Conservation (phyloP, 2,888 invertebrate genomes). For the Luffia ferchaultella region DNA sequence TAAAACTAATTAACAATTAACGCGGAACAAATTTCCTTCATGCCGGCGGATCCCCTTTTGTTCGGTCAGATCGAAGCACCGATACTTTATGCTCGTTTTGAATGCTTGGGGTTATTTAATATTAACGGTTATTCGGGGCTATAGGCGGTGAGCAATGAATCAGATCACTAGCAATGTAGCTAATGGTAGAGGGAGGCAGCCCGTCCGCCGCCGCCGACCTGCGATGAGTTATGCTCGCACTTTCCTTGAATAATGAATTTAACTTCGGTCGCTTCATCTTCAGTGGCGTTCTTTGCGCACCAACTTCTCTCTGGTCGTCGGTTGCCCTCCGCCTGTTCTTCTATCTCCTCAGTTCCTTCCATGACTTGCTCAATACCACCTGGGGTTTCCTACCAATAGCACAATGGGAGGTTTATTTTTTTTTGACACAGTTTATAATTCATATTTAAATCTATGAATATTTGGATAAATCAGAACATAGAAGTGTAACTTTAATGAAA, state of each 20-base stretch:
- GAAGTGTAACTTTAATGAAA: too few relatives aligned
- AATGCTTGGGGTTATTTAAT: neutral
- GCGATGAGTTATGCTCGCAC: constrained; percentile 33
- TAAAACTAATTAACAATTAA: too few relatives aligned
- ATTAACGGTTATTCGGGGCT: neutral
- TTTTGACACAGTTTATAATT: too few relatives aligned
- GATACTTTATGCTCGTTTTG: neutral
- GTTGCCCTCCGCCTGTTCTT: neutral
- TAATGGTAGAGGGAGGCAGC: neutral
- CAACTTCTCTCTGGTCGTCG: neutral
- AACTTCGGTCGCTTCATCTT: constrained; percentile 7
- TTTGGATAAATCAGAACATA: too few relatives aligned
- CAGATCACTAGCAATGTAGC: neutral
- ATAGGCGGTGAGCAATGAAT: neutral
- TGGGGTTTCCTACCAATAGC: too few relatives aligned
- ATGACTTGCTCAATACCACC: too few relatives aligned
- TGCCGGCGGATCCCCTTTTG: too few relatives aligned
- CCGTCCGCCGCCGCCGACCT: constrained; percentile 9
- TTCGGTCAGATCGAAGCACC: neutral
- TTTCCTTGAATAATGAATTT: constrained; percentile 37
- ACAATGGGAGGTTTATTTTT: too few relatives aligned
- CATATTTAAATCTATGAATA: too few relatives aligned
- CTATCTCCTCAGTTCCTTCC: too few relatives aligned
- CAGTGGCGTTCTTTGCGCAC: neutral
- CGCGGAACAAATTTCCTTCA: too few relatives aligned